Conservation (phyloP, 2,888 invertebrate genomes). For the Aleiodes leptofemur region DNA sequence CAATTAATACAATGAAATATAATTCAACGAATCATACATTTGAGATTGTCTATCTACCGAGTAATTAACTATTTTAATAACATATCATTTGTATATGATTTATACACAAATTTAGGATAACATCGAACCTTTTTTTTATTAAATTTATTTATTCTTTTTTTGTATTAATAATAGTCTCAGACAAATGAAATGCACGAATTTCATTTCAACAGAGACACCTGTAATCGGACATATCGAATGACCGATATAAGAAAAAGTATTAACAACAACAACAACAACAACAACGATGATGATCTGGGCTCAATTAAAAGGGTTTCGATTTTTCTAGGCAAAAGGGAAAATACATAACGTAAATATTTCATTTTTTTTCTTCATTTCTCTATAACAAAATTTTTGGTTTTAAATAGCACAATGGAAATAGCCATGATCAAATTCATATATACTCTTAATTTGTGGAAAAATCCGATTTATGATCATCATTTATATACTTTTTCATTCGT, state of each 20-base stretch:
- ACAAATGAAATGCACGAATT: slow-evolving; percentile 18
- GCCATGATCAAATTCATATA: no score
- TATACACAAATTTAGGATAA: slow-evolving; percentile 31
- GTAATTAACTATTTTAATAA: slow-evolving; percentile 17
- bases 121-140: slow-evolving; percentile 28
- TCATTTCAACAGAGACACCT: slow-evolving; percentile 8
- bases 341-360: no score
- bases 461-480: no score
- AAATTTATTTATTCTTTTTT: not conserved
- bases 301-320: slow-evolving; percentile 23
- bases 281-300: slow-evolving; percentile 49
- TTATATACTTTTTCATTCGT: no score
- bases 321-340: no score
- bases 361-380: no score
- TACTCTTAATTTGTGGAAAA: no score
- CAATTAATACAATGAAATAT: slow-evolving; percentile 25
- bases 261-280: slow-evolving; percentile 53
- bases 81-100: slow-evolving; percentile 26
- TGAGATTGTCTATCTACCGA: slow-evolving; percentile 34
- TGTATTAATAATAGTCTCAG: slow-evolving; percentile 6
- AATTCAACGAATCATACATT: slow-evolving; percentile 29
- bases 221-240: slow-evolving; percentile 23
- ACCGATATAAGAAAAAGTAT: slow-evolving; percentile 47
- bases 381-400: no score
- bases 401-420: no score